These are phyloP conservation scores for Mormyrus iriodes DNA, from an alignment of 2,113 vertebrate species.

Conservation along the genomic window DNA sequence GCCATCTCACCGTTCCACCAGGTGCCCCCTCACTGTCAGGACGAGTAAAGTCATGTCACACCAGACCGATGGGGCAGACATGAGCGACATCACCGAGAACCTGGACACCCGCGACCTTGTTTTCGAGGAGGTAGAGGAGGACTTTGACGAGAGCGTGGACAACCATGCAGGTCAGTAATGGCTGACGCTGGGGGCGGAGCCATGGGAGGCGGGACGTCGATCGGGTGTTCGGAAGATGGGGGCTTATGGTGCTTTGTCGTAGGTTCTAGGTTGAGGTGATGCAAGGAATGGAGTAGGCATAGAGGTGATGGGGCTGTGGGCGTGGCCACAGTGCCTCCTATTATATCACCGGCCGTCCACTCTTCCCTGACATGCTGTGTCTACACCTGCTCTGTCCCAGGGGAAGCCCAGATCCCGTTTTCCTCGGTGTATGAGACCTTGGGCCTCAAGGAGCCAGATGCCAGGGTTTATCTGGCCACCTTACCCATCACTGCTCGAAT, in stretches of 20 bases:
- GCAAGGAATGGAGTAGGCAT: background rate
- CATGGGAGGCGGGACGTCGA: background rate
- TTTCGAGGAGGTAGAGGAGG: slow-evolving; percentile 78
- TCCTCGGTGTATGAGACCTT: slow-evolving; percentile 76
- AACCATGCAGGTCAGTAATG: slow-evolving; percentile 39
- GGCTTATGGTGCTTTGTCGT: background rate
- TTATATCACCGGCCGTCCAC: background rate
- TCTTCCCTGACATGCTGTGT: background rate
- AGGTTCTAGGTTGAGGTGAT: background rate
- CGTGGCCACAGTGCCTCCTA: background rate
- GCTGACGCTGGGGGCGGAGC: background rate
- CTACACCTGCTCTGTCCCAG: slow-evolving; percentile 45
- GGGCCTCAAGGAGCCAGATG: slow-evolving; percentile 76
- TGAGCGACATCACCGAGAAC: slow-evolving; percentile 81
- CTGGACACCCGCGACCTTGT: slow-evolving; percentile 86
- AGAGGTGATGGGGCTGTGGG: background rate
- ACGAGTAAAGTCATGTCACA: slow-evolving; percentile 60
- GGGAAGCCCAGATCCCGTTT: slow-evolving; percentile 67
- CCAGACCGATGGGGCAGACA: slow-evolving; percentile 63
- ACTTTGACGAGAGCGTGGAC: slow-evolving; percentile 44
- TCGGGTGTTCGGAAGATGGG: background rate
- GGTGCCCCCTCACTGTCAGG: slow-evolving; percentile 49
- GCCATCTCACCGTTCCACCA: background rate
- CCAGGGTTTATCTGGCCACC: slow-evolving; percentile 69
- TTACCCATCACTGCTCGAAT: slow-evolving; percentile 77